Conservation (phyloP, 2,797 vertebrate genomes). For the Sebastes itinus region DNA sequence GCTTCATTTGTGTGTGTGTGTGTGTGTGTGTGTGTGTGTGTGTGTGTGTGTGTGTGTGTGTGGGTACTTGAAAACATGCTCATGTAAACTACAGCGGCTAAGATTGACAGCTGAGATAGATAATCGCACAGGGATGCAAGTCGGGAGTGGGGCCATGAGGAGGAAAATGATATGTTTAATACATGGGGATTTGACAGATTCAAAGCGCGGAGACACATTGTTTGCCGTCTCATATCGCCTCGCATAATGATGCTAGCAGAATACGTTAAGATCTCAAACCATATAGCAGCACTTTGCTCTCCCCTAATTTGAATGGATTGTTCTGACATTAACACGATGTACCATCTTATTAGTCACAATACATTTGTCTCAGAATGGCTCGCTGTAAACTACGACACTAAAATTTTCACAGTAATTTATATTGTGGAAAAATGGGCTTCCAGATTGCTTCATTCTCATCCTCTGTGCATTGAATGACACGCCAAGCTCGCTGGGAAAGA, state of each 20-base stretch:
- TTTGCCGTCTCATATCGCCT: conserved; percentile 48
- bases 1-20: conserved; percentile 9
- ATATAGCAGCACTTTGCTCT: conserved; percentile 23
- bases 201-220: conserved; percentile 36
- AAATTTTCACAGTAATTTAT: conserved; percentile 1
- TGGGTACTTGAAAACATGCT: conserved; percentile 2
- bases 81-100: conserved; percentile 43
- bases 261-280: conserved; percentile 25
- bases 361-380: conserved; percentile 40
- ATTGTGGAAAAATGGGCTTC: neutral
- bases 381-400: neutral
- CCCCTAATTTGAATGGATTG: conserved; percentile 46
- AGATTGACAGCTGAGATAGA: conserved; percentile 70
- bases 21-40: neutral
- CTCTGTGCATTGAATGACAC: neutral
- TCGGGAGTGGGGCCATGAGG: conserved; percentile 46
- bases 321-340: conserved; percentile 43
- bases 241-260: conserved; percentile 32
- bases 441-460: neutral
- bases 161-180: conserved; percentile 66
- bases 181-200: conserved; percentile 63
- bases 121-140: conserved; percentile 35
- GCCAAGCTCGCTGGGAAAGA: neutral
- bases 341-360: conserved; percentile 50
- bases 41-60: neutral